These are phyloP conservation scores for Oreotrochilus melanogaster DNA, from an alignment of 2,113 vertebrate genomes.

Conservation along the genomic window DNA sequence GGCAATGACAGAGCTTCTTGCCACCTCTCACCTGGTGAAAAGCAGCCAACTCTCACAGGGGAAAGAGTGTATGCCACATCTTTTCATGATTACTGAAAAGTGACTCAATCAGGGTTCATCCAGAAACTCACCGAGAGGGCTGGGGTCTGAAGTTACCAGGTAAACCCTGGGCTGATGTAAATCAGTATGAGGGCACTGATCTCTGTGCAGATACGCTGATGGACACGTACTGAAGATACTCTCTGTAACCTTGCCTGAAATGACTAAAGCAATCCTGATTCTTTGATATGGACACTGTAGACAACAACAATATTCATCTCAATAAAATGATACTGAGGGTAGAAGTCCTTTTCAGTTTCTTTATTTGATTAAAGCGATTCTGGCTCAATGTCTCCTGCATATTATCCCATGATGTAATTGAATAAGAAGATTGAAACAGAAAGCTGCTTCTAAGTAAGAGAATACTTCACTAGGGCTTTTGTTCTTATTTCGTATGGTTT, in stretches of 20 bases:
- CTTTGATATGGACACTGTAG: conserved; percentile 25
- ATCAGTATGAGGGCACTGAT: background rate
- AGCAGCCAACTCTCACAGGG: background rate
- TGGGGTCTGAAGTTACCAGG: background rate
- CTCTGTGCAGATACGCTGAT: background rate
- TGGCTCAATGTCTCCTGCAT: conserved; percentile 1
- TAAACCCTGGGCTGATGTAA: background rate
- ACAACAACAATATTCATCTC: conserved; percentile 57
- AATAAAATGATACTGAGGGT: conserved; percentile 27
- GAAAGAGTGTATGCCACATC: background rate
- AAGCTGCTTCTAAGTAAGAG: conserved; percentile 57
- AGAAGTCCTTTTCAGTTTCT: conserved; percentile 37
- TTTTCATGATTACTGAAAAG: background rate
- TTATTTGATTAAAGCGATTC: conserved; percentile 42
- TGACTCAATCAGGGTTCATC: background rate
- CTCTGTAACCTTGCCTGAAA: conserved; percentile 2
- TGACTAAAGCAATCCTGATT: conserved; percentile 17
- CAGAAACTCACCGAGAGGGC: background rate
- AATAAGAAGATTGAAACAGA: conserved; percentile 33
- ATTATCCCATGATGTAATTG: conserved; percentile 47
- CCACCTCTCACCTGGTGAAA: background rate
- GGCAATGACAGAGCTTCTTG: background rate
- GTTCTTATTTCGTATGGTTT: conserved; percentile 35
- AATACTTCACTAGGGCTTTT: conserved; percentile 62
- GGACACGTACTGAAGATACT: background rate